A percentile compares a stretch with the other conserved stretches of the same genome.
phyloP scores from a whole-genome alignment of 2,797 vertebrate species.

The Telmatherina bonti region DNA sequence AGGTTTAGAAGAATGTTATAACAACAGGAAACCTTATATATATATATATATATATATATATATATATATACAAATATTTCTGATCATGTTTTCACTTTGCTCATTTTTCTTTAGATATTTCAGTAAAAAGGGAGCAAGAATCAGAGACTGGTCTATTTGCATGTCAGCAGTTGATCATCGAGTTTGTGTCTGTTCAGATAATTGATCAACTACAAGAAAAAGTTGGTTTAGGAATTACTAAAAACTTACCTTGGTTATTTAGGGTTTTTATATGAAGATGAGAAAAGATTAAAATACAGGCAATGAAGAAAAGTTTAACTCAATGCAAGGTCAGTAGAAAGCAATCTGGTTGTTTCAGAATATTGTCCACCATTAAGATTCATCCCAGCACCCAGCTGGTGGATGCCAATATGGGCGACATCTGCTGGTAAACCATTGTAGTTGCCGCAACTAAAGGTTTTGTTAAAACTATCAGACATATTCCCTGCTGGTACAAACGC shows the following conservation, averaged over 20 bases:
- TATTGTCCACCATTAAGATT: background rate
- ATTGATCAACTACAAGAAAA: background rate
- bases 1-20: conserved; percentile 23
- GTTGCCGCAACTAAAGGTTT: background rate
- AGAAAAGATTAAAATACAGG: background rate
- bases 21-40: conserved; percentile 20
- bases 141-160: background rate
- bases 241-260: background rate
- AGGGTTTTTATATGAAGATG: background rate
- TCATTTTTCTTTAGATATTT: conserved; percentile 37
- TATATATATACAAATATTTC: conserved; percentile 62
- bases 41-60: too few relatives aligned
- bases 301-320: too few relatives aligned
- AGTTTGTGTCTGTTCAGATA: conserved; percentile 22
- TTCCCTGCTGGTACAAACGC: conserved; percentile 48
- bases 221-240: background rate
- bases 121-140: background rate
- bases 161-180: conserved; percentile 6
- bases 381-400: background rate
- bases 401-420: conserved; percentile 39
- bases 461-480: conserved; percentile 10
- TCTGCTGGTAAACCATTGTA: conserved; percentile 42
- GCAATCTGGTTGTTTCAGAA: too few relatives aligned
- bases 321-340: background rate
- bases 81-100: conserved; percentile 27